Evolutionary conservation across 2,113 vertebrate species (phyloP), one percentile per base, ranked within the genome.

Genomic region (Albula glossodonta): DNA sequence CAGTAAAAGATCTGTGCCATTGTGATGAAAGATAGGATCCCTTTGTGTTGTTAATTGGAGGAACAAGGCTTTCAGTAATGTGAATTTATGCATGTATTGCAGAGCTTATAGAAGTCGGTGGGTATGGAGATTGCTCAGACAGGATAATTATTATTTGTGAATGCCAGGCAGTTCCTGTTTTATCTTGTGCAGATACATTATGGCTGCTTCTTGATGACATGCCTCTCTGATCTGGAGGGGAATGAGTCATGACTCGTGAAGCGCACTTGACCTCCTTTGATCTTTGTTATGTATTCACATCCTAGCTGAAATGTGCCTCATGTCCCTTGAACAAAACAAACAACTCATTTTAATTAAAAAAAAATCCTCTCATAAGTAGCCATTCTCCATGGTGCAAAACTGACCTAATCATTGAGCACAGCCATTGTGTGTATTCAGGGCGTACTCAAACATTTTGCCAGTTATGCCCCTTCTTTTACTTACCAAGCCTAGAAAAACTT

Each of bases 201-300:
- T 70, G 19, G n/a, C 22, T 74, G 63, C 17, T 22, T 9, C 22
- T 74, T 31, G 70, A 74, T 22, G 22, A 74, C 70, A 31, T 74
- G n/a, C 22, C 7, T 1, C 10, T 74, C 9, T 74, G 70, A 74
- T 74, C 84, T 90, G 89, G 86, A 87, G 88, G 85, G 89, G 83
- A 88, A 84, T 89, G 87, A 93, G 88, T 87, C 91, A 87, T 41
- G 79, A 89, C 78, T 50, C 41, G 50, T 79, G 0, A 79, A 79
- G 50, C 74, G 41, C 74, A 31, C 41, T 50, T 50, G 49, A 79
- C 78, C 78, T 79, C 78, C 49, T 79, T 79, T 50, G 41, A 79
- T 79, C 78, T 79, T 50, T 50, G 11, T 50, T 79, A 15, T 50
- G 78, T 50, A 79, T 50, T 50, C 78, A 48, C 48, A 50, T 79